A percentile compares a stretch with the other conserved stretches of the same genome.
Conservation (phyloP, 1,140 invertebrate genomes). For the Danaus melanippus region DNA sequence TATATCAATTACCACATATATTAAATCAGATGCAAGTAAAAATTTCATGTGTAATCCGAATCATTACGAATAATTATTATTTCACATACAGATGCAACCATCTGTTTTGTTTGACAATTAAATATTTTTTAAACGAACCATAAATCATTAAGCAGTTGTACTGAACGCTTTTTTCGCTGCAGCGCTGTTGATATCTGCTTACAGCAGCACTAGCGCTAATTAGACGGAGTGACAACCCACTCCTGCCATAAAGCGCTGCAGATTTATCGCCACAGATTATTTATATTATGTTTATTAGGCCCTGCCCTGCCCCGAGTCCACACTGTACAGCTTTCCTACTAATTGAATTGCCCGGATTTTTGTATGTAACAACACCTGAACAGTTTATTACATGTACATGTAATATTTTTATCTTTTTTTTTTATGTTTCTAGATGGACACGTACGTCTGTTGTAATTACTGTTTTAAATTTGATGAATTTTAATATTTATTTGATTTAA, state of each 20-base stretch:
- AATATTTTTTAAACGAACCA: too few relatives aligned
- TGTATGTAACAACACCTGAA: constrained; percentile 55
- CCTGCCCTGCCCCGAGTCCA: constrained; percentile 39
- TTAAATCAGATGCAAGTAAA: too few relatives aligned
- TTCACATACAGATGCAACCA: too few relatives aligned
- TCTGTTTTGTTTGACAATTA: too few relatives aligned
- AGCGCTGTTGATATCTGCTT: constrained; percentile 30
- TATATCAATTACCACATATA: too few relatives aligned
- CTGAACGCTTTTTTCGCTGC: constrained; percentile 22
- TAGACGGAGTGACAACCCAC: constrained; percentile 70
- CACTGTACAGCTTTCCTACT: constrained; percentile 53
- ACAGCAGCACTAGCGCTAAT: constrained; percentile 65
- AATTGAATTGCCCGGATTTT: constrained; percentile 70
- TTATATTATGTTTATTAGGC: constrained; percentile 72
- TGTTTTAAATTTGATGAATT: too few relatives aligned
- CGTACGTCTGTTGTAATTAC: too few relatives aligned
- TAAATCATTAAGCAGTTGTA: too few relatives aligned
- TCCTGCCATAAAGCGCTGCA: constrained; percentile 69
- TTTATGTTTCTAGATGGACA: too few relatives aligned
- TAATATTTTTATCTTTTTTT: constrained; percentile 1
- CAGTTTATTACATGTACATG: constrained; percentile 29
- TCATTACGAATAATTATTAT: too few relatives aligned
- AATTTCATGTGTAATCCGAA: too few relatives aligned
- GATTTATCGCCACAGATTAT: constrained; percentile 71
- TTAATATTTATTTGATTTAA: too few relatives aligned